A percentile compares a stretch with the other conserved stretches of the same genome.
Evolutionary conservation across 2,113 vertebrate species (phyloP).

Genomic region (Sapayoa aenigma): DNA sequence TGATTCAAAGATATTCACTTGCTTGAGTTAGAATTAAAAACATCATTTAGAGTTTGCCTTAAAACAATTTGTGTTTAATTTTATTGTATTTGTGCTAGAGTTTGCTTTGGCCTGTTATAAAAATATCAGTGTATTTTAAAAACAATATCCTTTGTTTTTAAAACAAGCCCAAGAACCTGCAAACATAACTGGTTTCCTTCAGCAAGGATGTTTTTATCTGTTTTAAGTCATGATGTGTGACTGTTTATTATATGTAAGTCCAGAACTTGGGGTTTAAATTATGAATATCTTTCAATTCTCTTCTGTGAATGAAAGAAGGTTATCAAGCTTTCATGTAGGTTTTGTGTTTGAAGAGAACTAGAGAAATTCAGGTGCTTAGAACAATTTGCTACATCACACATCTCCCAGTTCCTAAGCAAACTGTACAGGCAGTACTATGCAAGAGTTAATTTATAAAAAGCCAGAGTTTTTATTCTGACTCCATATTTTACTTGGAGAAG

Average conservation of each 20-base stretch:
- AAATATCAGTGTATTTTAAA: background rate
- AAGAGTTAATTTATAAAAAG: background rate
- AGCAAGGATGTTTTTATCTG: background rate
- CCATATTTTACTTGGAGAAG: accelerated
- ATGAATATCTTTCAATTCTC: background rate
- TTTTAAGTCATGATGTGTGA: background rate
- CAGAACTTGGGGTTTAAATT: background rate
- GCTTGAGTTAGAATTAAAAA: background rate
- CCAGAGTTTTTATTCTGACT: background rate
- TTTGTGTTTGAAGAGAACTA: background rate
- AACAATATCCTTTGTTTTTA: background rate
- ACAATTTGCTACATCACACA: accelerated
- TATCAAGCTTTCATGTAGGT: background rate
- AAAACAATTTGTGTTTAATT: background rate
- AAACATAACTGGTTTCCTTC: background rate
- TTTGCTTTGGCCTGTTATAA: background rate
- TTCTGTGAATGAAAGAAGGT: background rate
- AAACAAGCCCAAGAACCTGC: background rate
- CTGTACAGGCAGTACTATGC: accelerated
- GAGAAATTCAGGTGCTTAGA: background rate
- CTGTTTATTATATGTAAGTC: background rate
- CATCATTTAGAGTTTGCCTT: background rate
- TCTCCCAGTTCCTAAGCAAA: background rate
- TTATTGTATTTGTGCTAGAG: background rate
- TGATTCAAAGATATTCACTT: background rate